Evolutionary conservation across 2,888 invertebrate species (phyloP), one percentile per base, ranked within the genome.

Genomic region (Parnassius mnemosyne): DNA sequence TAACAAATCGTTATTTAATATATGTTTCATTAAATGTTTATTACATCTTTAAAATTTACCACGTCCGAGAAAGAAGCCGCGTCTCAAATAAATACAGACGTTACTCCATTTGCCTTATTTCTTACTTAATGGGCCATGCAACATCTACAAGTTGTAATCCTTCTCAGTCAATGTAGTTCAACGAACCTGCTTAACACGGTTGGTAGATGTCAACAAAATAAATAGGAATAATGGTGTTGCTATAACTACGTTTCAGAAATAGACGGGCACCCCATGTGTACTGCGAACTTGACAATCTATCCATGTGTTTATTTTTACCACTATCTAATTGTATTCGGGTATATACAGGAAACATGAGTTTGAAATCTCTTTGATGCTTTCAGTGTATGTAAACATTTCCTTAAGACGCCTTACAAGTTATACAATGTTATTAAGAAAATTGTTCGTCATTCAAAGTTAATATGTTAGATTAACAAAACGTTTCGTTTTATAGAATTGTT

Each of bases 281-380:
- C 69, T 72, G 74, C 86, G 83, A 89, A 90, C 89, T 89, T 89
- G 86, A 87, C 84, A 87, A 88, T 86, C 76, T 80, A 83, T 83
- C 80, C 80, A 76, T 73, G 77, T 78, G 84, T 80, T 81, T 89
- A 89, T 88, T 87, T 89, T 83, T 81, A 85, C 77, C 77, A 79
- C 79, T 80, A 80, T 81, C 84, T 85, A 82, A 87, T 87, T 87
- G 86, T 86, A 81, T 81, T 83, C 79, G 77, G 79, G 83, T 81
- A 81, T 75, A 81, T 75, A 74, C 76, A 73, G 81, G 79, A 80
- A 81, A 78, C 63, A 66, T 12, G n/a, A 11, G 46, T 65, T 65
- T 57, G 61, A 65, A 67, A 63, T 54, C 63, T 60, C 63, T 68
- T 67, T 65, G 61, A 65, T 63, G 63, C 65, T 44, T 63, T 42